phyloP scores from a whole-genome alignment of 2,797 vertebrate genomes.

The Podarcis siculus region DNA sequence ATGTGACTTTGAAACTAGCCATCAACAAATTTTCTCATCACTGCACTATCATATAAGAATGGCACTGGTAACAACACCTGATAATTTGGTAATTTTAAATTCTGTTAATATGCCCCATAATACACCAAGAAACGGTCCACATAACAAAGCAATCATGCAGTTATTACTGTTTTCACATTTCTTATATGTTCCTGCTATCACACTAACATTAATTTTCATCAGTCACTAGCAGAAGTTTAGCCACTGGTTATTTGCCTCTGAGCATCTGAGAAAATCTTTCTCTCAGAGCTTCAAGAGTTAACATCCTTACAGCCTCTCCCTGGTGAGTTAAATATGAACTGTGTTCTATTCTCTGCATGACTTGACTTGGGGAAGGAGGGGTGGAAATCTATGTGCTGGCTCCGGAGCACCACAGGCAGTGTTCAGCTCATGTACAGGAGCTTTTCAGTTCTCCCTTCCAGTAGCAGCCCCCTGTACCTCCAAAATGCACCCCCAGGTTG shows the following conservation, averaged over 20 bases:
- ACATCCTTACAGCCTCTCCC: conserved; percentile 1
- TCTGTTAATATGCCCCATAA: not conserved
- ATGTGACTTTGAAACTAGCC: conserved; percentile 43
- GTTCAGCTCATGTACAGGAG: not conserved
- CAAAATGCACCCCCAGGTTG: not conserved
- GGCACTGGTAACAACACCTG: conserved; percentile 48
- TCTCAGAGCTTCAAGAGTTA: conserved; percentile 13
- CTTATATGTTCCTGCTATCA: not conserved
- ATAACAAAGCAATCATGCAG: not conserved
- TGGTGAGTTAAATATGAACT: conserved; percentile 30
- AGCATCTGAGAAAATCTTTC: conserved; percentile 1
- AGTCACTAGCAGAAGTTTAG: conserved; percentile 29
- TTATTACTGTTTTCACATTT: not conserved
- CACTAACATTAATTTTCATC: not conserved
- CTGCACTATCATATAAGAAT: not conserved
- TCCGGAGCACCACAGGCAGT: not conserved
- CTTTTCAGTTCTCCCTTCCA: not conserved
- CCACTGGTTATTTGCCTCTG: conserved; percentile 25
- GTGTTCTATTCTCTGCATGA: conserved; percentile 28
- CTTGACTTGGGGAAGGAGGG: not conserved
- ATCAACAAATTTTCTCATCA: conserved; percentile 33
- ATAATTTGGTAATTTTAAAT: conserved; percentile 29
- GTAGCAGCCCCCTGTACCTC: not conserved
- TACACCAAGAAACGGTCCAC: not conserved
- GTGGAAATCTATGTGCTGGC: not conserved